Base-by-base conservation (phyloP, 2,888 invertebrate species). In the Andrena bicolor region DNA sequence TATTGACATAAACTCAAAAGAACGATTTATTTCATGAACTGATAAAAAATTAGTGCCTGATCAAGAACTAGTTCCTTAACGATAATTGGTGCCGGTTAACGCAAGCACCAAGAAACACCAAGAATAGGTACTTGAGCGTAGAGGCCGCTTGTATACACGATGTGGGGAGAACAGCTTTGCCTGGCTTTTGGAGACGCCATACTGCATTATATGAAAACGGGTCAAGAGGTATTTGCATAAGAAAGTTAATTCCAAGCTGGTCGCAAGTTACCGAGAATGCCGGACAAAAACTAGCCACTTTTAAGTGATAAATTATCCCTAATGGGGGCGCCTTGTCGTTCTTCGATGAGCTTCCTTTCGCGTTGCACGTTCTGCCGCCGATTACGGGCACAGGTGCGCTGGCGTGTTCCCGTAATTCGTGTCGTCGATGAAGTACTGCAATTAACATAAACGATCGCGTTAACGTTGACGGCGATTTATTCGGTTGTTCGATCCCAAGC, bases 291-390 rank as follows among this genome's bases (percentile, higher is more conserved):
- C 69, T 6, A 65, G 72, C 75, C 75, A 79, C 87, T 81, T 86
- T 86, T 79, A 83, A 87, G 85, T 85, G 82, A 87, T 87, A 80
- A 87, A 84, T 87, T 76, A 76, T 84, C 79, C 75, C 51, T 82
- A 84, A 84, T 75, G 78, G 66, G 60, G 51, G 58, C 58, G 64
- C 60, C 63, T 78, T 70, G 69, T 49, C 20, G 63, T 48, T 56
- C 63, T 28, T 72, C 72, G 71, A 63, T 35, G 63, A 41, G 53
- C n/a, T 49, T 68, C 66, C 68, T 53, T 71, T 71, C 51, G 41
- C 60, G 16, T 7, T 13, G 51, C 20, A 20, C 10, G 64, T 63
- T 49, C 48, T 58, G 51, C 35, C 58, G 63, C 20, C 49, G 69
- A 64, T 69, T 65, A 76, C 64, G 13, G 64, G 23, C 72, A 16